Percentiles rank a stretch among this genome's conserved stretches.
phyloP scores from a whole-genome alignment of 2,797 vertebrate genomes.

The Oreonectes daqikongensis region DNA sequence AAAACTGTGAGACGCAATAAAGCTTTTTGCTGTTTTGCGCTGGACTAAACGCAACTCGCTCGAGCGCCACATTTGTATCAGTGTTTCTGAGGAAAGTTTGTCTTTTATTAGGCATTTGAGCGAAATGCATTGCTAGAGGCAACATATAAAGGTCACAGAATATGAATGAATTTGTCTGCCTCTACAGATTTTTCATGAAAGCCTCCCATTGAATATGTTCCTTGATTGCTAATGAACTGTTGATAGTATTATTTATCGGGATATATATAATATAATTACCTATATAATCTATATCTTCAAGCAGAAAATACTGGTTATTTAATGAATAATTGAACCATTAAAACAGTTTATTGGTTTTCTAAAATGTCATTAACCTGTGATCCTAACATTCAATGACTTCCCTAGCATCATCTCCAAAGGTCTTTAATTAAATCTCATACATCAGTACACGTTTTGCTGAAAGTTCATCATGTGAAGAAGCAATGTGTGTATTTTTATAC shows the following conservation, averaged over 20 bases:
- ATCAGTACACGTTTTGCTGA: not conserved
- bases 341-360: not conserved
- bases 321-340: not conserved
- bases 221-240: conserved; percentile 14
- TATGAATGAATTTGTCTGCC: conserved; percentile 8
- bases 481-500: not conserved
- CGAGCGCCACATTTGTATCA: not conserved
- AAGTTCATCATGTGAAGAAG: not conserved
- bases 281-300: not conserved
- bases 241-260: conserved; percentile 14
- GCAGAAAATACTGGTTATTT: not conserved
- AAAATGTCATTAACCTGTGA: not conserved
- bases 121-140: conserved; percentile 17
- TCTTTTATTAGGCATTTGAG: conserved; percentile 15
- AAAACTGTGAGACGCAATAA: conserved; percentile 1
- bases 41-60: not conserved
- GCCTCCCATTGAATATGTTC: not conserved
- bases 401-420: not conserved
- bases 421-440: not conserved
- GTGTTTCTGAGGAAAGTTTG: conserved; percentile 8
- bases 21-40: not conserved
- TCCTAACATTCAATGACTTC: not conserved
- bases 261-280: not conserved
- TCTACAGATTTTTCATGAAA: conserved; percentile 17
- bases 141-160: conserved; percentile 31